Evolutionary conservation across 2,888 invertebrate species (phyloP).

Genomic region (Sturmia bella): DNA sequence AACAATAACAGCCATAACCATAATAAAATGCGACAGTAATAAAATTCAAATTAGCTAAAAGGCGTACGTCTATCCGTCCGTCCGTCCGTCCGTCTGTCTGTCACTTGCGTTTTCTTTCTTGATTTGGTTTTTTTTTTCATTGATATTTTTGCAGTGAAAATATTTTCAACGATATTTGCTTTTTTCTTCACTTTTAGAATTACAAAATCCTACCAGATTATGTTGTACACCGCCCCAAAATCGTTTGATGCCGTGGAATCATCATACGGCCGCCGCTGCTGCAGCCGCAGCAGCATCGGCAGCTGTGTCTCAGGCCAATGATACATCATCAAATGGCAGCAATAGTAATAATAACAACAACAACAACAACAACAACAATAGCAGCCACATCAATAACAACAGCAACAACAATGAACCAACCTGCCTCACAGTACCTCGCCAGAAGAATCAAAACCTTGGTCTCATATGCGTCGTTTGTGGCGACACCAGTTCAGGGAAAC

Average conservation of each 20-base stretch:
- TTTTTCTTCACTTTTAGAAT: constrained; percentile 75
- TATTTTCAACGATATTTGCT: constrained; percentile 40
- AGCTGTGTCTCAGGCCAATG: constrained; percentile 74
- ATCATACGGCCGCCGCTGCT: constrained; percentile 76
- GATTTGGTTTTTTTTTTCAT: background rate
- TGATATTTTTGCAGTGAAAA: constrained; percentile 32
- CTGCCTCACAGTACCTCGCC: constrained; percentile 72
- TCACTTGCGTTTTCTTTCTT: background rate
- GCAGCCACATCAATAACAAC: constrained; percentile 1
- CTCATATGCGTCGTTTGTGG: constrained; percentile 98
- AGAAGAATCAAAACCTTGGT: constrained; percentile 86
- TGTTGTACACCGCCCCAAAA: constrained; percentile 80
- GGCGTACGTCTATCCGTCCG: constrained; percentile 44
- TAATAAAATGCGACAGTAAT: constrained; percentile 66
- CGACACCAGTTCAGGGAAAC: constrained; percentile 98
- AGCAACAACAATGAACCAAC: constrained; percentile 68
- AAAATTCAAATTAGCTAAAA: constrained; percentile 69
- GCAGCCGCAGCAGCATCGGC: constrained; percentile 66
- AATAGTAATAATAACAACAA: constrained; percentile 43
- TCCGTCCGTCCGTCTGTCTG: constrained; percentile 22
- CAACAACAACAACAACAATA: constrained; percentile 22
- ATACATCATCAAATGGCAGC: constrained; percentile 68
- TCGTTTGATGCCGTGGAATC: constrained; percentile 80
- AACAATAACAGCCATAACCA: constrained; percentile 51
- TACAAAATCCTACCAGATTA: constrained; percentile 76